Base-by-base conservation (phyloP, 37 sponge, comb jelly and placozoan species). In the Ianthella basta region DNA sequence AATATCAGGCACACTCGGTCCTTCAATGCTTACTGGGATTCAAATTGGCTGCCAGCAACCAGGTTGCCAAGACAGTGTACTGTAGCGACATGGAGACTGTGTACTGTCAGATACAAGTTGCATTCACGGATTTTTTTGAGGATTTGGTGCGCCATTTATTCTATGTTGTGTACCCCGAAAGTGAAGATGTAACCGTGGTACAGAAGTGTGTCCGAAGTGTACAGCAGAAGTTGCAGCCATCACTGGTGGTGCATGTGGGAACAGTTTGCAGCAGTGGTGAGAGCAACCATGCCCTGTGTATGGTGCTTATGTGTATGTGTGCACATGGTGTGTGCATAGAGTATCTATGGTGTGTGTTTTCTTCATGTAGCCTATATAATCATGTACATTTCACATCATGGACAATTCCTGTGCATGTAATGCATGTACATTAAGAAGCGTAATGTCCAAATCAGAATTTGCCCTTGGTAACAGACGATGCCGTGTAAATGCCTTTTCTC, bases 221-320 rank as follows among this genome's bases (percentile, higher is more conserved):
- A 2, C 16, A 40, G 25, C 23, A 41, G 40, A 20, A 19, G 54
- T 75, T 25, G 20, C 20, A 36, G 16, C 54, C 78, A 36, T 13
- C 37, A 14, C 37, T 44, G 6, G n/a, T 75, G 78, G 53, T 75
- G 15, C 78, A 75, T 10, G 37, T 75, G 33, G 78, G 78, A 0
- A 41, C 78, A 36, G 78, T 53, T 8, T 61, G 29, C 64, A 61
- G 29, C 64, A 44, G 50, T 8, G 50, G 50, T 44, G 50, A 44
- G 50, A 44, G 8, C 6, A 44, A 44, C 50, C 50, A 44, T 10
- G 50, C 4, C 10, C 64, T 61, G 29, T 61, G 29, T 61, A 27
- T 27, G 50, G 50, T 3, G 50, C 8, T n/a, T n/a, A n/a, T n/a
- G n/a, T n/a, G n/a, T n/a, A n/a, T n/a, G n/a, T n/a, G n/a, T 44